phyloP scores from a whole-genome alignment of 2,113 vertebrate genomes.

The Amphiprion percula region DNA sequence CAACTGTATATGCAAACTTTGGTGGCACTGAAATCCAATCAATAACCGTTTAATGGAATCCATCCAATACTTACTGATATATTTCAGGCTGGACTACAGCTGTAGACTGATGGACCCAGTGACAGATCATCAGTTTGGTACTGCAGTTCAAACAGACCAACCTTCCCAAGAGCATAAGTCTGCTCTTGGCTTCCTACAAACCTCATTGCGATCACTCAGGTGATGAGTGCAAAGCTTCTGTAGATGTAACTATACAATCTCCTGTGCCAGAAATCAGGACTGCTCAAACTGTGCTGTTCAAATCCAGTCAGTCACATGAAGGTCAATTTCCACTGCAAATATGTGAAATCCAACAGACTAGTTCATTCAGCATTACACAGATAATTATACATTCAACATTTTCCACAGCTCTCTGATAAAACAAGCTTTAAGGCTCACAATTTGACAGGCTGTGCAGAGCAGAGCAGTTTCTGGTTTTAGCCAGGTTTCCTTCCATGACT shows the following conservation, averaged over 20 bases:
- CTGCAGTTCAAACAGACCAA: background rate
- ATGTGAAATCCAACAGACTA: conserved; percentile 5
- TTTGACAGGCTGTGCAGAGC: conserved; percentile 14
- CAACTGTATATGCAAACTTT: too few relatives aligned
- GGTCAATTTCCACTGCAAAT: background rate
- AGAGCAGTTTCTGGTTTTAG: conserved; percentile 26
- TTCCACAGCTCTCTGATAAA: conserved; percentile 1
- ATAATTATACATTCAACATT: conserved; percentile 9
- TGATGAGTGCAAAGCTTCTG: conserved; percentile 7
- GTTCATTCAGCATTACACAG: conserved; percentile 12
- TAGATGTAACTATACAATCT: conserved; percentile 10
- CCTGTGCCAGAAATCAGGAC: conserved; percentile 9
- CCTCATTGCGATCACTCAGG: background rate
- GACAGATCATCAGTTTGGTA: background rate
- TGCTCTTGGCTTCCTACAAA: conserved; percentile 11
- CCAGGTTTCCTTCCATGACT: conserved; percentile 24
- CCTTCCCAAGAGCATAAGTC: background rate
- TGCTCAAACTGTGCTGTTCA: conserved; percentile 16
- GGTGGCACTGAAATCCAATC: too few relatives aligned
- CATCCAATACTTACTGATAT: background rate
- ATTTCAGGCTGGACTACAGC: background rate
- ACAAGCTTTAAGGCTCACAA: background rate
- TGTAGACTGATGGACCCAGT: background rate
- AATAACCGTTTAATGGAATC: background rate
- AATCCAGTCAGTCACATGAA: background rate